Base-by-base conservation (phyloP, 92 coral and sea anemone genomes). In the Ricordea florida region DNA sequence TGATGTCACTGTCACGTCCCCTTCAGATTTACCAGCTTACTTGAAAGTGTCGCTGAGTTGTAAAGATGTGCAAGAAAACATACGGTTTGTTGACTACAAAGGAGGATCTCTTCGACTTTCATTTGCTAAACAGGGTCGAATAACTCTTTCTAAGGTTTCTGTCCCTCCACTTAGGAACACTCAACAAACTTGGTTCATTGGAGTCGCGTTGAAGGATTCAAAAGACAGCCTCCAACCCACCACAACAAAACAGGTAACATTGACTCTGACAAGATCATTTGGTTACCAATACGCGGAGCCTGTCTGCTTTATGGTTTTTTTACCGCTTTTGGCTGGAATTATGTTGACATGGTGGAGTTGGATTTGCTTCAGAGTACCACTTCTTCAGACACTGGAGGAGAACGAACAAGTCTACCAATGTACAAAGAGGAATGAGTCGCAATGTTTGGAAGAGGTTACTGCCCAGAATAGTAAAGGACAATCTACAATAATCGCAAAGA, bases 81-180 rank as follows among this genome's bases (percentile, higher is more conserved):
- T 59, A 34, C 6, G 23, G n/a, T 20, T 36, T 36, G 46, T 59
- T 5, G 85, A 79, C 5, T 43, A 68, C 24, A 57, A 40, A 24
- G 62, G 41, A 20, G 55, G 57, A 36, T 51, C 85, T 1, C 62
- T 79, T 33, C 76, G 76, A 5, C 63, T 79, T 58, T 79, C 85
- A 15, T 79, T 79, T 26, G 66, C 66, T 2, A 59, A 0, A 40
- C 22, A 59, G 29, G 66, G 46, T 11, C 46, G 48, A 3, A 34
- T 59, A 2, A 59, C 66, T 16, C 15, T 59, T 16, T 59, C 66
- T 23, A 37, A 34, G 8, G 66, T 33, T 11, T 59, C 66, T 20
- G 46, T 23, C 7, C 66, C 66, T 20, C 66, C 47, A 1, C 1
- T 59, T 0, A 59, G 30, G 1, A 47, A 36, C 14, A 35, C 66